A percentile compares a stretch with the other conserved stretches of the same genome.
Evolutionary conservation across 2,797 vertebrate genomes (phyloP).

Genomic region (Acanthiza pusilla): DNA sequence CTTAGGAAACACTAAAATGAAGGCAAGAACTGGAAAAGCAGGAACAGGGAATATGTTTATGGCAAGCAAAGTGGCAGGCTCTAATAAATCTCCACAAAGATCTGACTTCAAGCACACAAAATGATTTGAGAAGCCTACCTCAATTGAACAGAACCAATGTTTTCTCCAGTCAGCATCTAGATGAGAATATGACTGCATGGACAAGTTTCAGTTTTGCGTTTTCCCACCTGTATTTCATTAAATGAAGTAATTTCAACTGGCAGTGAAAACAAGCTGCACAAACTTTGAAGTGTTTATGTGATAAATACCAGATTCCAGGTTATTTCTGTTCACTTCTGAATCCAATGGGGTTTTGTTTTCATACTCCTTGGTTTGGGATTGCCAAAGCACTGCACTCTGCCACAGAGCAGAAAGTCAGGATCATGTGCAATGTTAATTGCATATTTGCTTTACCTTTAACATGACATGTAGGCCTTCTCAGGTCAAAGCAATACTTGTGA

Average conservation of each 20-base stretch:
- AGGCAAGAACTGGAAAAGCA: background rate
- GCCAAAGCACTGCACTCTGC: background rate
- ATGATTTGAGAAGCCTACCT: background rate
- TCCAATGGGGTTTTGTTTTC: background rate
- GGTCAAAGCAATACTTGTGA: background rate
- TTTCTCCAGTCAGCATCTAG: background rate
- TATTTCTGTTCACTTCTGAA: background rate
- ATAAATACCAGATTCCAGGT: background rate
- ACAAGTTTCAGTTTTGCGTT: background rate
- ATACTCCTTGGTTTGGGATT: background rate
- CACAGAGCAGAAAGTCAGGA: background rate
- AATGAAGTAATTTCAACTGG: background rate
- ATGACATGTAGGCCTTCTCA: background rate
- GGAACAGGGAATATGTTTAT: background rate
- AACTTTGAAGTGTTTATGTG: background rate
- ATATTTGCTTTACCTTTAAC: background rate
- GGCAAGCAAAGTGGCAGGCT: background rate
- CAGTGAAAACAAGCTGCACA: background rate
- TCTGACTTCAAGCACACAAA: background rate
- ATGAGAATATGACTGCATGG: background rate
- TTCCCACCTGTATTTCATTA: background rate
- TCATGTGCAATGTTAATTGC: fast-evolving
- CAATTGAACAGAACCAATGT: background rate
- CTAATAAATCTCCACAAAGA: background rate
- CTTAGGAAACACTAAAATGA: background rate